Evolutionary conservation across 2,113 vertebrate genomes (phyloP), one percentile per base, ranked within the genome.

Genomic region (Ancistrus triradiatus): DNA sequence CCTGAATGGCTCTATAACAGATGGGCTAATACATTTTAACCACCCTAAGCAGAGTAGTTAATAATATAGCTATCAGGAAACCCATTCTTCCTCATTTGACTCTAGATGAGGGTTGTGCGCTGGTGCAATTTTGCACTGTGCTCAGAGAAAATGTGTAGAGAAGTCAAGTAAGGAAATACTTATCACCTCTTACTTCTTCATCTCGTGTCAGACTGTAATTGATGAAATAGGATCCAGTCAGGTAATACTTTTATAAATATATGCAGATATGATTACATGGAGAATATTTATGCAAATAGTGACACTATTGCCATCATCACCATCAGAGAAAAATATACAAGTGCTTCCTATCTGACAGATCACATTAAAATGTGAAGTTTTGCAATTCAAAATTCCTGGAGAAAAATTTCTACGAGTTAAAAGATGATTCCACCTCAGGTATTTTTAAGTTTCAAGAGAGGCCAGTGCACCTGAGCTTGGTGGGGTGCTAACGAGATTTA

Each of bases 31-130:
- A 76, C 59, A 51, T 79, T 72, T 77, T 77, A 84, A 85, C 80
- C 81, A 75, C 72, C 66, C 74, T 73, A 69, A 64, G 69, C 78
- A 59, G 63, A 74, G 75, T 83, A 84, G 81, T 83, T 84, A 84
- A 89, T 89, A 86, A 88, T 81, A 79, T 73, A 69, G 52, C 78
- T 75, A 78, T 84, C 82, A 84, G 80, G 73, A 78, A 86, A 87
- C 69, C 78, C 80, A 85, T 88, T 86, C 69, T 46, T 87, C 82
- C 79, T 88, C 80, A 85, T 86, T 87, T 85, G 65, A 81, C 13
- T 60, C 42, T 48, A 35, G 43, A 46, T 17, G 35, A 59, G 55
- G 65, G 60, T 52, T 2, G n/a, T 44, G 46, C 44, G 48, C 14
- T 47, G 43, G 46, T 64, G 57, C 55, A 63, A 64, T 55, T 63